Evolutionary conservation across 2,113 vertebrate species (phyloP).

Genomic region (Perognathus longimembris): DNA sequence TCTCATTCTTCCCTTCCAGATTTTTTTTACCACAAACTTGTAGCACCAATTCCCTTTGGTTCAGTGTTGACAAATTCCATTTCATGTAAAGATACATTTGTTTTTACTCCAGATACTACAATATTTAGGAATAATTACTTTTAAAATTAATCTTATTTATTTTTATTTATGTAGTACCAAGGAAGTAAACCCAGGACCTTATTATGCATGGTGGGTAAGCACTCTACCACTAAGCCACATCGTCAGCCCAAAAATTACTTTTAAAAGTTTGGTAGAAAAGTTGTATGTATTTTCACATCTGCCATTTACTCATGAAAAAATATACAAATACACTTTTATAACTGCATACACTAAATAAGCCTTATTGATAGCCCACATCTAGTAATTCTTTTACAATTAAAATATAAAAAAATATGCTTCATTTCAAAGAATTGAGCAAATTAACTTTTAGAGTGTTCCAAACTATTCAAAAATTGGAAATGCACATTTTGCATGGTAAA

Average conservation of each 20-base stretch:
- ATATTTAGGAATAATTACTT: not conserved
- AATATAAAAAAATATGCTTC: constrained; percentile 24
- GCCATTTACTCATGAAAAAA: not conserved
- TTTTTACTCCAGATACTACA: not conserved
- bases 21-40: constrained; percentile 34
- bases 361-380: not conserved
- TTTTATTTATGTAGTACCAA: too few species aligned
- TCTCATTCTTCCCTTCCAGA: not conserved
- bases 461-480: not conserved
- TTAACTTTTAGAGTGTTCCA: constrained; percentile 16
- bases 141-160: too few species aligned
- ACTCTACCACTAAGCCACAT: too few species aligned
- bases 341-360: not conserved
- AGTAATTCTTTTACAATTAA: constrained; percentile 32
- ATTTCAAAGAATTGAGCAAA: constrained; percentile 20
- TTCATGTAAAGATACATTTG: constrained; percentile 16
- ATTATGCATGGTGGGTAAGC: too few species aligned
- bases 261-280: not conserved
- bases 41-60: not conserved
- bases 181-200: too few species aligned
- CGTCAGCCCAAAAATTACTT: too few species aligned
- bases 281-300: constrained; percentile 10
- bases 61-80: constrained; percentile 11
- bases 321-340: not conserved
- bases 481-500: not conserved